Evolutionary conservation across 2,797 vertebrate genomes (phyloP).

Genomic region (Catamblyrhynchus diadema): DNA sequence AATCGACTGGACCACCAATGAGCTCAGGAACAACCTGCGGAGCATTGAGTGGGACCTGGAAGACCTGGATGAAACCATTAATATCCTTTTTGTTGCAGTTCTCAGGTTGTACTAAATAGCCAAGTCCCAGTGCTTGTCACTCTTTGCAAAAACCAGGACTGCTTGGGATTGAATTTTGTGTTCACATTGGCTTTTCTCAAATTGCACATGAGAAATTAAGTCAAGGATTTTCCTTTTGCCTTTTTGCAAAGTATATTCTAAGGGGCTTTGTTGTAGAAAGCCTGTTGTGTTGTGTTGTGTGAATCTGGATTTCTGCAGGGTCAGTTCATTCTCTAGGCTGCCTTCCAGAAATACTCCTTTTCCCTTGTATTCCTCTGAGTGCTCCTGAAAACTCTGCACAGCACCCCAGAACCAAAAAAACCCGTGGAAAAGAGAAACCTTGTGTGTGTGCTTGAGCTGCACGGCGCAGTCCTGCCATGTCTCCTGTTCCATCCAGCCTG

Average conservation of each 20-base stretch:
- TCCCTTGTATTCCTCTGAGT: neutral
- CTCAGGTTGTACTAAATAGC: neutral
- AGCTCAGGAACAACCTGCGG: slow-evolving; percentile 93
- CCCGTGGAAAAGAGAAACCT: neutral
- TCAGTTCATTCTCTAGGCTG: neutral
- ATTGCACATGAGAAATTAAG: neutral
- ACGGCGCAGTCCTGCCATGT: fast-evolving
- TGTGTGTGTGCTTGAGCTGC: fast-evolving
- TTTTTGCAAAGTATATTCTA: neutral
- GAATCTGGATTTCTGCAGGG: neutral
- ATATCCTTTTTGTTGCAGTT: slow-evolving; percentile 84
- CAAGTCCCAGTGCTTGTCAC: neutral
- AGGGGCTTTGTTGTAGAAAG: slow-evolving; percentile 2
- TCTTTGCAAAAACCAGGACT: neutral
- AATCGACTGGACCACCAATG: slow-evolving; percentile 97
- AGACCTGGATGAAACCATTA: slow-evolving; percentile 96
- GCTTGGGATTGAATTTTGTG: neutral
- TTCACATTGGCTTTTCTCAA: neutral
- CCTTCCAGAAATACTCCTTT: slow-evolving; percentile 10
- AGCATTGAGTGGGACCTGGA: slow-evolving; percentile 99
- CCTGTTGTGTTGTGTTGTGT: neutral
- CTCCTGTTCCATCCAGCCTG: neutral
- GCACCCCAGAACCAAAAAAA: neutral
- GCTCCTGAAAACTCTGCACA: fast-evolving
- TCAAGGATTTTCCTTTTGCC: neutral